Percentiles rank a stretch among this genome's conserved stretches.
phyloP scores from a whole-genome alignment of 2,797 vertebrate species.

The Galagoides demidoff region DNA sequence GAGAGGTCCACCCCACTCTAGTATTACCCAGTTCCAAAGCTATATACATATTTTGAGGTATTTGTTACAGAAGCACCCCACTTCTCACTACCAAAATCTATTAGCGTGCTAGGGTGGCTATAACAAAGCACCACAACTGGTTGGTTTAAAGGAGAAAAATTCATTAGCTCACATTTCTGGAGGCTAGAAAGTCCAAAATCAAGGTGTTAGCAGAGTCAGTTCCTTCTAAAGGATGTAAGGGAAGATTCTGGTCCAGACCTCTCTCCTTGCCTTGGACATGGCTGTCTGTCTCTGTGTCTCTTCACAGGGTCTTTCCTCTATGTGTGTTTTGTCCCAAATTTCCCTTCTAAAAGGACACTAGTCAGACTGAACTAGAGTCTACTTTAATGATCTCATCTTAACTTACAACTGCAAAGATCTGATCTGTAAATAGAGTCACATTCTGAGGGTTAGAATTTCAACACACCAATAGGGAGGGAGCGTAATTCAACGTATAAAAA shows the following conservation, averaged over 20 bases:
- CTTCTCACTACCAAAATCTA: conserved; percentile 3
- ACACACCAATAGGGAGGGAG: background rate
- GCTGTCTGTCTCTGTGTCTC: background rate
- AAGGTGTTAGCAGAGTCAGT: background rate
- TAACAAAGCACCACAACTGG: background rate
- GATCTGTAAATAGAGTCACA: background rate
- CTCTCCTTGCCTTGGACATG: background rate
- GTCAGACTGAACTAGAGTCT: background rate
- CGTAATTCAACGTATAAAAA: background rate
- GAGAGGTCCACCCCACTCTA: background rate
- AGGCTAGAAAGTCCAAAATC: background rate
- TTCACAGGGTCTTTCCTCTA: background rate
- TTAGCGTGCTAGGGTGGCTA: background rate
- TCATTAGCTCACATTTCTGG: background rate
- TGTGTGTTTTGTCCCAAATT: background rate
- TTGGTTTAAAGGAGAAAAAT: background rate
- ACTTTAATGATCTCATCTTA: background rate
- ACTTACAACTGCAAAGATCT: background rate
- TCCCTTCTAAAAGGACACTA: background rate
- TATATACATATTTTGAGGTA: background rate
- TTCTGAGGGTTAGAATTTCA: background rate
- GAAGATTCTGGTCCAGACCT: background rate
- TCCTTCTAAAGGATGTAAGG: background rate
- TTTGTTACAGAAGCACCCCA: background rate
- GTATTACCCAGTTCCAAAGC: conserved; percentile 27